phyloP scores from a whole-genome alignment of 2,797 vertebrate species.

The Lophotriccus pileatus region DNA sequence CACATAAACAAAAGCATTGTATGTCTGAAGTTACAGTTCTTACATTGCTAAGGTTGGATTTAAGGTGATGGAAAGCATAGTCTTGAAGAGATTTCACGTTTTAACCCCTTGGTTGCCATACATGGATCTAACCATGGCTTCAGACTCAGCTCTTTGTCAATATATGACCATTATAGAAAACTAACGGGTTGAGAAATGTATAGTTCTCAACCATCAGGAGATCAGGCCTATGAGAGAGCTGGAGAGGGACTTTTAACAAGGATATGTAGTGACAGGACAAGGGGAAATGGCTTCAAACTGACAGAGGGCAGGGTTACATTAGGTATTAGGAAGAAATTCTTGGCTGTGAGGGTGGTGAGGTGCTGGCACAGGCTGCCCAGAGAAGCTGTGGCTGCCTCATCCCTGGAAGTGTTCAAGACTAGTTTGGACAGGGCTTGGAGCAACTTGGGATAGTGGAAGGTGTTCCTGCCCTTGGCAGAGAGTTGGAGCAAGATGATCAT shows the following conservation, averaged over 20 bases:
- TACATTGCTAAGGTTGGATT: not conserved
- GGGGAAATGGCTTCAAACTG: not conserved
- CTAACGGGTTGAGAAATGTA: not conserved
- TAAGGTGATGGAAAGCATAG: not conserved
- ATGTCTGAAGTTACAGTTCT: not conserved
- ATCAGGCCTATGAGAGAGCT: rapidly evolving
- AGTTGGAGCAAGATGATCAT: not conserved
- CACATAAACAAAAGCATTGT: not conserved
- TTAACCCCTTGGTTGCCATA: not conserved
- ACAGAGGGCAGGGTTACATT: not conserved
- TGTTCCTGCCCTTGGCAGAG: not conserved
- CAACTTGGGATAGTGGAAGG: not conserved
- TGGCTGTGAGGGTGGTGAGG: rapidly evolving
- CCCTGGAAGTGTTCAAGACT: not conserved
- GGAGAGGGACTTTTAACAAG: not conserved
- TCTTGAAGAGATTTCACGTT: not conserved
- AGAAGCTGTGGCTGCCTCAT: not conserved
- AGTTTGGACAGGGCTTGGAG: not conserved
- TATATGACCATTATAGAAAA: not conserved
- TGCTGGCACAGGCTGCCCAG: not conserved
- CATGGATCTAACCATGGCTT: not conserved
- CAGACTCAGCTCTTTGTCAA: not conserved
- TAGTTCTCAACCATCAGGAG: not conserved
- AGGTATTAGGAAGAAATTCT: not conserved
- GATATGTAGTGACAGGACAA: not conserved